Evolutionary conservation across 2,113 vertebrate genomes (phyloP), one percentile per base, ranked within the genome.

Genomic region (Bothrops jararaca): DNA sequence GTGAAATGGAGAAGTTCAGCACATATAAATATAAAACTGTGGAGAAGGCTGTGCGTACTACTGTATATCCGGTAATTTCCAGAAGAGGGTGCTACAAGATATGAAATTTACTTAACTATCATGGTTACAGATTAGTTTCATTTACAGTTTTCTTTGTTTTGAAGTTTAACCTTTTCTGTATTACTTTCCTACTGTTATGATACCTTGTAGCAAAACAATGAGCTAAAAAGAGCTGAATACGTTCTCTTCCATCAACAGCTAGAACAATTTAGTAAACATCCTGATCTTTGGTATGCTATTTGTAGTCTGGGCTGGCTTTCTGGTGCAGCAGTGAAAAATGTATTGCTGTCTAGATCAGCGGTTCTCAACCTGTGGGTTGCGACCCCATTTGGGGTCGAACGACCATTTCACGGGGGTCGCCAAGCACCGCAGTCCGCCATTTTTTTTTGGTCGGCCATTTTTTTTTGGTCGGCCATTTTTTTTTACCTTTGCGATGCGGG

Each of bases 71-170:
- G 11, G 34, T 39, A 48, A 57, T 53, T 64, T 24, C 89, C 92
- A 90, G 89, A 86, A 93, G 92, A 93, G 92, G 92, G 92, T 53
- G 48, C 92, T 85, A 90, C n/a, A 92, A 90, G 56, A 90, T n/a
- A 52, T 18, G 80, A 42, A 89, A 89, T 26, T 29, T 26, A 88
- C 53, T 74, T 80, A 88, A 88, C 60, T 86, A 34, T 80, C 88
- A 60, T 13, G 12, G 26, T 60, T 54, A 15, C 9, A 86, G 23
- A 42, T 89, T 80, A 52, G 11, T 50, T 92, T 69, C 26, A 13
- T 39, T 64, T 80, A 42, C 26, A 48, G 50, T 89, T 54, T 53
- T 12, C 22, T 56, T 57, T 60, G 42, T 3, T 90, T 85, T 64
- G 52, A 92, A 90, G 11, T 26, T 4, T 56, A 52, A 15, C 15